Conservation (phyloP, 2,888 invertebrate genomes). For the Stenotaenia linearis region DNA sequence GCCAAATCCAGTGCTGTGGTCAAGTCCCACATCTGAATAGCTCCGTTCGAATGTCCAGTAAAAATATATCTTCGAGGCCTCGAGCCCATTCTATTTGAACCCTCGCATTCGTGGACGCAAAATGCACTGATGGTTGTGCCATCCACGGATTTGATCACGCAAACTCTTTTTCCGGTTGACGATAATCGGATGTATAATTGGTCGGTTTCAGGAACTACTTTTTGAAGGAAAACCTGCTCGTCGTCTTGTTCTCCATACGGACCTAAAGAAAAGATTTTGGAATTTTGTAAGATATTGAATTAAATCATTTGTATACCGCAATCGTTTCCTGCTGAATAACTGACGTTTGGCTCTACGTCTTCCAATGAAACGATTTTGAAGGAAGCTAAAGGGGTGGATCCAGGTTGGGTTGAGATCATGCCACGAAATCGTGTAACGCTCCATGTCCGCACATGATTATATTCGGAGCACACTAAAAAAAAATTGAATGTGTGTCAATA, state of each 20-base stretch:
- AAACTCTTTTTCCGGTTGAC: conserved; percentile 91
- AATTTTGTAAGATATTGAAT: not conserved
- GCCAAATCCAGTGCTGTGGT: conserved; percentile 85
- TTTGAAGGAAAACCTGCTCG: conserved; percentile 95
- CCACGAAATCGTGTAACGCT: conserved; percentile 92
- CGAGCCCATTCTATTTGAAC: conserved; percentile 86
- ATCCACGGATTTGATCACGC: conserved; percentile 91
- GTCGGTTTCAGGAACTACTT: conserved; percentile 94
- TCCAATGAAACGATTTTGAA: conserved; percentile 90
- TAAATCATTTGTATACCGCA: conserved; percentile 53
- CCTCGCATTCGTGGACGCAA: conserved; percentile 96
- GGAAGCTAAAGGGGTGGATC: conserved; percentile 92
- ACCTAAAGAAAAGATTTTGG: conserved; percentile 51
- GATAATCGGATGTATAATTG: conserved; percentile 89
- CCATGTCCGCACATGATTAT: conserved; percentile 97
- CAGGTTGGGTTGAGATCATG: conserved; percentile 98
- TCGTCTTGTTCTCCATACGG: conserved; percentile 98
- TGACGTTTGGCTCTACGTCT: conserved; percentile 50
- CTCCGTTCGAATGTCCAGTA: conserved; percentile 87
- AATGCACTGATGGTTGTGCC: conserved; percentile 89
- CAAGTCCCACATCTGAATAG: conserved; percentile 97
- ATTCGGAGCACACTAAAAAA: conserved; percentile 74
- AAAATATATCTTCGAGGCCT: conserved; percentile 80
- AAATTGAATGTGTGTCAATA: too few relatives aligned
- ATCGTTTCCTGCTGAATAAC: conserved; percentile 57